Evolutionary conservation across 2,113 vertebrate species (phyloP).

Genomic region (Scopus umbretta): DNA sequence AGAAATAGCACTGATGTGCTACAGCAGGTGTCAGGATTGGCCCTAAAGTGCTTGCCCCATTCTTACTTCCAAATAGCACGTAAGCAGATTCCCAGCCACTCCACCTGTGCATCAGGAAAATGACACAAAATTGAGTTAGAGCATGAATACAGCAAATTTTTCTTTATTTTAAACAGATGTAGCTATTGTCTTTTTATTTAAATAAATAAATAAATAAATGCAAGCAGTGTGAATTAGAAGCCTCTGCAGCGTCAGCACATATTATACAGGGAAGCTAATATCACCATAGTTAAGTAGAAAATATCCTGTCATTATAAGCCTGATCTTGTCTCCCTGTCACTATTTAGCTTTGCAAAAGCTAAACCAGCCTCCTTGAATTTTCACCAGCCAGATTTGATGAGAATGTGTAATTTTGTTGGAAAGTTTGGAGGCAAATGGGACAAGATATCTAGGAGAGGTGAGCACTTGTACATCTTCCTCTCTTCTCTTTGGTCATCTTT

Average conservation of each 20-base stretch:
- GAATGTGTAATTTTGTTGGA: not conserved
- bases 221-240: not conserved
- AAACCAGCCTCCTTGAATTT: not conserved
- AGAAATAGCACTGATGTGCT: not conserved
- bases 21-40: not conserved
- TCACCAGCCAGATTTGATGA: not conserved
- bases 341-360: not conserved
- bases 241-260: not conserved
- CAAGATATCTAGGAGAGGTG: not conserved
- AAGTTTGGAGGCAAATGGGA: not conserved
- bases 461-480: not conserved
- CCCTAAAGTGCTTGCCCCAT: not conserved
- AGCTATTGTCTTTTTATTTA: not conserved
- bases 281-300: not conserved
- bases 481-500: not conserved
- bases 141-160: not conserved
- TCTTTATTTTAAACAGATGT: not conserved
- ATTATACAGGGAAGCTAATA: not conserved
- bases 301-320: not conserved
- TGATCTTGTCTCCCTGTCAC: not conserved
- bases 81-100: not conserved
- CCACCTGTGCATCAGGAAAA: not conserved
- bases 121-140: not conserved
- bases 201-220: not conserved
- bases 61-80: fast-evolving